A percentile compares a stretch with the other conserved stretches of the same genome.
Evolutionary conservation across 2,113 vertebrate genomes (phyloP).

Genomic region (Python bivittatus): DNA sequence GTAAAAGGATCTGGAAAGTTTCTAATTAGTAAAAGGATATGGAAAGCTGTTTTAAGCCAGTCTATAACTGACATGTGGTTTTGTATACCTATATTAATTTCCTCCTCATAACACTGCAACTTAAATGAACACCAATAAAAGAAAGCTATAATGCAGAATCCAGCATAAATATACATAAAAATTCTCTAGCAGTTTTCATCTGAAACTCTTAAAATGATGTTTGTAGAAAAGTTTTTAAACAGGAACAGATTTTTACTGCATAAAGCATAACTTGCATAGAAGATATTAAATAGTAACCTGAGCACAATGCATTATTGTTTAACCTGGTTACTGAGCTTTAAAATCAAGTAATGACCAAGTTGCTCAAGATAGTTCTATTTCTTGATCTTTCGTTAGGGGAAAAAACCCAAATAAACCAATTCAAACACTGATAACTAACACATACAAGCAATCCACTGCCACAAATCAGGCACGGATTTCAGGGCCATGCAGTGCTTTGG

Average conservation of each 20-base stretch:
- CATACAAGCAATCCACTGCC: too few relatives aligned
- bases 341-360: neutral
- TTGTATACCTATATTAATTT: constrained; percentile 3
- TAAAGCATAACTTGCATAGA: neutral
- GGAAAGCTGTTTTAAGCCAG: neutral
- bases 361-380: neutral
- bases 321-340: neutral
- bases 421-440: too few relatives aligned
- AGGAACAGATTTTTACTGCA: neutral
- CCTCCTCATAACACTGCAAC: neutral
- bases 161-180: neutral
- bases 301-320: neutral
- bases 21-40: neutral
- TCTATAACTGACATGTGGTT: neutral
- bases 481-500: too few relatives aligned
- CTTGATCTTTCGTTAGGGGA: too few relatives aligned
- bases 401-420: too few relatives aligned
- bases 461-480: too few relatives aligned
- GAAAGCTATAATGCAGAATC: neutral
- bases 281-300: neutral
- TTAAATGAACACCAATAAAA: neutral
- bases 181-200: neutral
- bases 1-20: neutral
- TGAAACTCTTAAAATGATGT: neutral
- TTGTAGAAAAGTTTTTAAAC: neutral